These are phyloP conservation scores for Dendrolimus kikuchii DNA, from an alignment of 1,140 invertebrate species.

Conservation along the genomic window DNA sequence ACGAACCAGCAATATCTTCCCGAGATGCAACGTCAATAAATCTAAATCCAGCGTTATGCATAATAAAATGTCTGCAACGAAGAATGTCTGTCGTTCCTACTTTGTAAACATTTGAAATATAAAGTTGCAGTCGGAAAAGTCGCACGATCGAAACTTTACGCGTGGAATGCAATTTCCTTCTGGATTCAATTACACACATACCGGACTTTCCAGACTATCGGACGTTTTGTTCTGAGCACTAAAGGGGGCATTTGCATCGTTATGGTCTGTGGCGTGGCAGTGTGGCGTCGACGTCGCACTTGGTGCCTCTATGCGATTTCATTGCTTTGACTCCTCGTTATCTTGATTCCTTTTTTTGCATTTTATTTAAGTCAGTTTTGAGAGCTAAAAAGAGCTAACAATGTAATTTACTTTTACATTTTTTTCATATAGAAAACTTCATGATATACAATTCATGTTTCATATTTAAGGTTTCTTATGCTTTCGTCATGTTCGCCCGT, in stretches of 20 bases:
- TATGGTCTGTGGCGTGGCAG: constrained; percentile 12
- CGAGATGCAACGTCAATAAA: constrained; percentile 1
- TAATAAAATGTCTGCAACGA: constrained; percentile 7
- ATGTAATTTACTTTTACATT: no score
- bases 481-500: no score
- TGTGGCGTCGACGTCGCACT: no score
- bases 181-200: constrained; percentile 21
- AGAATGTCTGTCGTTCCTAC: constrained; percentile 9
- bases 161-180: constrained; percentile 22
- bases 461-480: no score
- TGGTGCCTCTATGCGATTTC: constrained; percentile 1
- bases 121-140: constrained; percentile 5
- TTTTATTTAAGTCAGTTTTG: background rate
- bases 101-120: constrained; percentile 9
- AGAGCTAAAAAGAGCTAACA: background rate
- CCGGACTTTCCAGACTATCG: constrained; percentile 14
- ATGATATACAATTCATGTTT: no score
- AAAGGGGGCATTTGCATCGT: constrained; percentile 17
- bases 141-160: constrained; percentile 14
- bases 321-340: background rate
- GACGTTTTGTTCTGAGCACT: constrained; percentile 10
- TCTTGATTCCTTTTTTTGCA: constrained; percentile 1
- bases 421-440: no score
- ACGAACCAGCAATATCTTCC: constrained; percentile 1
- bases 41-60: background rate